Percentiles rank a stretch among this genome's conserved stretches.
phyloP scores from a whole-genome alignment of 1,140 invertebrate species.

The Rhopalosiphum maidis region DNA sequence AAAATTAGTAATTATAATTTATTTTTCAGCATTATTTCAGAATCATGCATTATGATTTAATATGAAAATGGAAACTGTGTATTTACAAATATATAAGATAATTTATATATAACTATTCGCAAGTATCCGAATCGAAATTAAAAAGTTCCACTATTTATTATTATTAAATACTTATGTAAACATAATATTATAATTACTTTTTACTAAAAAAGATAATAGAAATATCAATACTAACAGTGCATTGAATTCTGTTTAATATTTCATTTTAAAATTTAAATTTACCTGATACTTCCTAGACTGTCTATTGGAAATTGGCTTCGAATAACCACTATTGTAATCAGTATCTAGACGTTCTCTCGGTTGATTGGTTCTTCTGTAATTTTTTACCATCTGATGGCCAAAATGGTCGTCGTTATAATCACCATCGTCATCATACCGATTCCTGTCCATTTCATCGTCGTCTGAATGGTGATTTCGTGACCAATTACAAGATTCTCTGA shows the following conservation, averaged over 20 bases:
- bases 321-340: slow-evolving; percentile 2
- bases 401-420: slow-evolving; percentile 37
- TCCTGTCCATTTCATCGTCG: slow-evolving; percentile 49
- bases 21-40: background rate
- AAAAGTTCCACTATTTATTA: background rate
- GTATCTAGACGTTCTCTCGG: slow-evolving; percentile 19
- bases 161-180: background rate
- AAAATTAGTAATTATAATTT: background rate
- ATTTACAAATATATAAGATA: background rate
- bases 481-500: slow-evolving; percentile 17
- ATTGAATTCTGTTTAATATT: too few species aligned
- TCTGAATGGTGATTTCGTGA: slow-evolving; percentile 5
- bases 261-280: background rate
- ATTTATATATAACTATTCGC: background rate
- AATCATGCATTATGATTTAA: background rate
- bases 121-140: background rate
- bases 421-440: slow-evolving; percentile 48
- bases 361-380: background rate
- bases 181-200: background rate
- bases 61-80: background rate
- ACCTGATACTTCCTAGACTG: slow-evolving; percentile 4
- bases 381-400: background rate
- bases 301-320: slow-evolving; percentile 33
- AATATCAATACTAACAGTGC: too few species aligned
- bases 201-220: too few species aligned